Evolutionary conservation across 2,113 vertebrate genomes (phyloP).

Genomic region (Oncorhynchus clarkii): DNA sequence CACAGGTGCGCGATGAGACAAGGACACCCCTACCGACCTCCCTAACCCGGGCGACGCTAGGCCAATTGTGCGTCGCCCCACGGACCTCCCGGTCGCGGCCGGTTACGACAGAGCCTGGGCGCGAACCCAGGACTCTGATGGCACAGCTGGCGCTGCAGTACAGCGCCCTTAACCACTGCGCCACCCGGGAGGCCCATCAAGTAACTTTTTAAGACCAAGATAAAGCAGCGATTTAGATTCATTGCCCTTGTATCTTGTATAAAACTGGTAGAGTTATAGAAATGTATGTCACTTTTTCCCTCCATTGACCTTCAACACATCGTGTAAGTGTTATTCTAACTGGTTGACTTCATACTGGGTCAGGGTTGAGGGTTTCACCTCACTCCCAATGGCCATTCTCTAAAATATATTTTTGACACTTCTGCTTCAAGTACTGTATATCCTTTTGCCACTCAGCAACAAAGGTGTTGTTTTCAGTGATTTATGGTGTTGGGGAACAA

Average conservation of each 20-base stretch:
- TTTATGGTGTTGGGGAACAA: constrained; percentile 60
- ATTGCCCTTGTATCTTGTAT: constrained; percentile 4
- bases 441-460: constrained; percentile 42
- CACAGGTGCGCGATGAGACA: too few species aligned
- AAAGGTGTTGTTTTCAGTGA: constrained; percentile 64
- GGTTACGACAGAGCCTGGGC: too few species aligned
- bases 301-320: constrained; percentile 21
- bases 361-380: constrained; percentile 18
- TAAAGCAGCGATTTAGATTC: background rate
- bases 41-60: too few species aligned
- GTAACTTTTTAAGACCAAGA: background rate
- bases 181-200: too few species aligned
- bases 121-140: too few species aligned
- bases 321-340: constrained; percentile 29
- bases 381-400: constrained; percentile 4
- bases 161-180: too few species aligned
- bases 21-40: too few species aligned
- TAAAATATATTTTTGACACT: constrained; percentile 13
- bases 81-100: too few species aligned
- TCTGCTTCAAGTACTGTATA: constrained; percentile 16
- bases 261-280: constrained; percentile 28
- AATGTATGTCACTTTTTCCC: constrained; percentile 37
- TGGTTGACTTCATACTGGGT: constrained; percentile 22
- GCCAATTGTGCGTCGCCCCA: too few species aligned
- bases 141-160: too few species aligned